Conservation (phyloP, 2,113 vertebrate genomes). For the Charina bottae region DNA sequence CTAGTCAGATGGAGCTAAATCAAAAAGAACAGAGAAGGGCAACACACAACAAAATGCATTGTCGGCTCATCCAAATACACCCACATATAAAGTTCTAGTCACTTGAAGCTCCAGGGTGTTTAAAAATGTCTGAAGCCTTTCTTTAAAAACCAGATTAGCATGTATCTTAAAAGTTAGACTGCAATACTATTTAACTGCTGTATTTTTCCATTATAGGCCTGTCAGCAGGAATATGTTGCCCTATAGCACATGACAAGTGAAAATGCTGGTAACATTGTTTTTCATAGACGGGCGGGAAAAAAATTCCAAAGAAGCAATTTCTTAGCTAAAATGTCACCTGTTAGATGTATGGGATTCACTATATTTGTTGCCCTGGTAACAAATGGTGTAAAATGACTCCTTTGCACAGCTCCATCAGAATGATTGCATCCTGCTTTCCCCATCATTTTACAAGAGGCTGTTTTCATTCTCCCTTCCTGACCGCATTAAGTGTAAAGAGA, state of each 20-base stretch:
- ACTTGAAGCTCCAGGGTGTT: constrained; percentile 72
- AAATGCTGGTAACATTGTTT: constrained; percentile 85
- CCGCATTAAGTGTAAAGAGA: constrained; percentile 86
- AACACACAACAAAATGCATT: constrained; percentile 62
- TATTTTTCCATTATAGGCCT: constrained; percentile 84
- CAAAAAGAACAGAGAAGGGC: constrained; percentile 45
- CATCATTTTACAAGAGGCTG: constrained; percentile 88
- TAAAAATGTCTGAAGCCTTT: constrained; percentile 77
- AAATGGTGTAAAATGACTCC: constrained; percentile 86
- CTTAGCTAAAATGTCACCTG: constrained; percentile 88
- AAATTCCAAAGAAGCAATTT: constrained; percentile 86
- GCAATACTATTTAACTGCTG: constrained; percentile 81
- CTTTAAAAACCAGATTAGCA: constrained; percentile 82
- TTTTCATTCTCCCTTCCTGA: constrained; percentile 87
- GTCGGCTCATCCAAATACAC: constrained; percentile 61
- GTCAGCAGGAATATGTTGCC: constrained; percentile 82
- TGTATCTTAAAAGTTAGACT: constrained; percentile 81
- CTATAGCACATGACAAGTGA: constrained; percentile 85
- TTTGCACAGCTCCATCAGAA: constrained; percentile 84
- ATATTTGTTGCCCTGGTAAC: constrained; percentile 87
- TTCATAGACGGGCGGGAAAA: constrained; percentile 77
- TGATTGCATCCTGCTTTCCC: constrained; percentile 88
- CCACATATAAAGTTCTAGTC: constrained; percentile 63
- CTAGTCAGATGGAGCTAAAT: constrained; percentile 53
- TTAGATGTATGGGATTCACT: constrained; percentile 84